Evolutionary conservation across 2,888 invertebrate genomes (phyloP).

Genomic region (Anoncus sp.): DNA sequence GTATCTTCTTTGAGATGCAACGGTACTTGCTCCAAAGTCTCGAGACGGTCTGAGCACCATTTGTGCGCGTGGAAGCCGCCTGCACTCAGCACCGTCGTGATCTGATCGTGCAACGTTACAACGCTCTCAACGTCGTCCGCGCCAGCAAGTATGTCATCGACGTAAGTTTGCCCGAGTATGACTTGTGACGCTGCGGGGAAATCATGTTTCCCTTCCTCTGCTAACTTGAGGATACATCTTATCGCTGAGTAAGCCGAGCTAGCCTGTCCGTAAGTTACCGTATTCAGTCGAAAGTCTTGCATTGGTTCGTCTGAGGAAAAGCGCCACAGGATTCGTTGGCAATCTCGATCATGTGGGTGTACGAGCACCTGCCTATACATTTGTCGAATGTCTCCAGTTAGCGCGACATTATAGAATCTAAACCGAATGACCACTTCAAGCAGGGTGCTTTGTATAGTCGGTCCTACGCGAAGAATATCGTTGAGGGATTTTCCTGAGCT

Average conservation of each 20-base stretch:
- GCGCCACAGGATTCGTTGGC: slow-evolving; percentile 71
- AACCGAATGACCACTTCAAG: slow-evolving; percentile 71
- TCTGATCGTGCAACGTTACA: slow-evolving; percentile 24
- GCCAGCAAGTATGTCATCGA: slow-evolving; percentile 54
- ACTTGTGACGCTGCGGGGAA: slow-evolving; percentile 61
- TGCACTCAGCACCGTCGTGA: slow-evolving; percentile 5
- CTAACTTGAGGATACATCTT: slow-evolving; percentile 63
- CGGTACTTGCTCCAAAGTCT: not conserved
- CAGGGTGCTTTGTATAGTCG: no score
- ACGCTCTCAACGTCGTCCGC: slow-evolving; percentile 58
- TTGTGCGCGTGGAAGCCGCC: slow-evolving; percentile 53
- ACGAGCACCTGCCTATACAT: slow-evolving; percentile 75
- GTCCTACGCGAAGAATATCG: no score
- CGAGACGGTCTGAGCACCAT: slow-evolving; percentile 30
- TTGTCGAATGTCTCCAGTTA: slow-evolving; percentile 73
- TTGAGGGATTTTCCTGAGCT: no score
- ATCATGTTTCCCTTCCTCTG: slow-evolving; percentile 45
- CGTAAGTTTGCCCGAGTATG: slow-evolving; percentile 37
- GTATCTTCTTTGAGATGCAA: not conserved
- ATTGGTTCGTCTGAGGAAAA: slow-evolving; percentile 48
- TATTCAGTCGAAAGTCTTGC: slow-evolving; percentile 61
- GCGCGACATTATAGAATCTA: slow-evolving; percentile 66
- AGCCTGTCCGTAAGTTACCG: slow-evolving; percentile 67
- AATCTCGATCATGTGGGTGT: slow-evolving; percentile 62
- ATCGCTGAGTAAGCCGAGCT: slow-evolving; percentile 67